Conservation (phyloP, 2,113 vertebrate species). For the Mesembrinibis cayennensis region DNA sequence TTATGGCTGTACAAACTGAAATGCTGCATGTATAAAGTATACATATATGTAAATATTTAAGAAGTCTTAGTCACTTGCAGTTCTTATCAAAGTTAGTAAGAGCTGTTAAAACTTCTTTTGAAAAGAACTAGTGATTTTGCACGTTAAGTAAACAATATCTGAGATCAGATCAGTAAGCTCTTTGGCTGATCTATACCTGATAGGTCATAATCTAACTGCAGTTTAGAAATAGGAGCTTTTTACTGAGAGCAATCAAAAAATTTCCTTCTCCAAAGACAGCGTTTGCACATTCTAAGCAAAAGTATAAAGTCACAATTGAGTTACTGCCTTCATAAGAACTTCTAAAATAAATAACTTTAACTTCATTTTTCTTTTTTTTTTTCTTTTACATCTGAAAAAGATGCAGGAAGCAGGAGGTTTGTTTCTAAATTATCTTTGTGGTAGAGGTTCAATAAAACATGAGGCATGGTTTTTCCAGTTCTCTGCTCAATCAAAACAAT, state of each 20-base stretch:
- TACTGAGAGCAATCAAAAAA: neutral
- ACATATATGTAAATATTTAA: neutral
- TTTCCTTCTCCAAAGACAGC: neutral
- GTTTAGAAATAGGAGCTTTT: neutral
- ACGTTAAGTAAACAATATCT: neutral
- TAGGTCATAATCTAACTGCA: neutral
- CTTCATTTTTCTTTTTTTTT: neutral
- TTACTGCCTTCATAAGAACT: neutral
- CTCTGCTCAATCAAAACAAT: neutral
- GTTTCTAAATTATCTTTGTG: neutral
- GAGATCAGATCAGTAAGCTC: neutral
- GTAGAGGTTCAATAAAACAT: neutral
- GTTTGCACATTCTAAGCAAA: neutral
- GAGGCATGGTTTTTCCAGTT: neutral
- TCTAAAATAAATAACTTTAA: neutral
- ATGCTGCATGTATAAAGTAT: neutral
- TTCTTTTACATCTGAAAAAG: neutral
- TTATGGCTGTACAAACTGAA: neutral
- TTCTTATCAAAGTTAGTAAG: neutral
- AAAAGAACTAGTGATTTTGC: neutral
- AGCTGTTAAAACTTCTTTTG: neutral
- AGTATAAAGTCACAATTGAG: neutral
- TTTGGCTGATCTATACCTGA: neutral
- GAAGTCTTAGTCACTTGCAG: neutral
- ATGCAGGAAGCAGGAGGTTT: neutral